phyloP scores from a whole-genome alignment of 1,140 invertebrate genomes.

The Pemphigus obesinymphae region DNA sequence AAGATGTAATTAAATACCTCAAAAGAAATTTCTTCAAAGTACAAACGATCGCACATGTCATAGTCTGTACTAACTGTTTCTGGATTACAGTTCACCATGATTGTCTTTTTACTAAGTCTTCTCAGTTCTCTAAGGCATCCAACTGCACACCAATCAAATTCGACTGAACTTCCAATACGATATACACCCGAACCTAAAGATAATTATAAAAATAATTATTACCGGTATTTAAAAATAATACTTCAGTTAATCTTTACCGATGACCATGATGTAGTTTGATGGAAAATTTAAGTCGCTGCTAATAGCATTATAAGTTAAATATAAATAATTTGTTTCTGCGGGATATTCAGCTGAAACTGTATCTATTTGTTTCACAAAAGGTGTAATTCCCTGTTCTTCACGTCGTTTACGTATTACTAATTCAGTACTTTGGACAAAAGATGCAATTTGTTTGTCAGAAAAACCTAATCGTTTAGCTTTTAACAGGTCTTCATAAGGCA shows the following conservation, averaged over 20 bases:
- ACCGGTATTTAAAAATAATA: neutral
- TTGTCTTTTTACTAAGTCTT: conserved; percentile 77
- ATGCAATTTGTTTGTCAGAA: conserved; percentile 94
- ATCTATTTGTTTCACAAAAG: conserved; percentile 96
- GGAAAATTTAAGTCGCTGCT: conserved; percentile 82
- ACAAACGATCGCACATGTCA: conserved; percentile 96
- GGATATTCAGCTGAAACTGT: conserved; percentile 99
- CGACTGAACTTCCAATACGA: conserved; percentile 96
- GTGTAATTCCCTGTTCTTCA: conserved; percentile 66
- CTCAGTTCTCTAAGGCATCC: conserved; percentile 88
- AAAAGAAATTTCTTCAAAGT: conserved; percentile 99
- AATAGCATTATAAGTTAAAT: conserved; percentile 89
- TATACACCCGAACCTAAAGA: conserved; percentile 88
- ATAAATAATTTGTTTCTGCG: conserved; percentile 95
- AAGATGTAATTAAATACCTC: conserved; percentile 58
- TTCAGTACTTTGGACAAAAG: conserved; percentile 79
- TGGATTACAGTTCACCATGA: conserved; percentile 99
- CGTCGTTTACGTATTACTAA: conserved; percentile 69
- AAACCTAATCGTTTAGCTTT: conserved; percentile 92
- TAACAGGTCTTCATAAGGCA: conserved; percentile 62
- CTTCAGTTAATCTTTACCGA: conserved; percentile 55
- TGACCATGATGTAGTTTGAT: conserved; percentile 74
- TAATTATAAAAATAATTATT: conserved; percentile 20
- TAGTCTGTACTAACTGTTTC: conserved; percentile 99
- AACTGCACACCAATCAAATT: conserved; percentile 99